A percentile compares a stretch with the other conserved stretches of the same genome.
These are phyloP conservation scores for Microplitis mediator DNA, from an alignment of 1,140 invertebrate species.

Conservation along the genomic window DNA sequence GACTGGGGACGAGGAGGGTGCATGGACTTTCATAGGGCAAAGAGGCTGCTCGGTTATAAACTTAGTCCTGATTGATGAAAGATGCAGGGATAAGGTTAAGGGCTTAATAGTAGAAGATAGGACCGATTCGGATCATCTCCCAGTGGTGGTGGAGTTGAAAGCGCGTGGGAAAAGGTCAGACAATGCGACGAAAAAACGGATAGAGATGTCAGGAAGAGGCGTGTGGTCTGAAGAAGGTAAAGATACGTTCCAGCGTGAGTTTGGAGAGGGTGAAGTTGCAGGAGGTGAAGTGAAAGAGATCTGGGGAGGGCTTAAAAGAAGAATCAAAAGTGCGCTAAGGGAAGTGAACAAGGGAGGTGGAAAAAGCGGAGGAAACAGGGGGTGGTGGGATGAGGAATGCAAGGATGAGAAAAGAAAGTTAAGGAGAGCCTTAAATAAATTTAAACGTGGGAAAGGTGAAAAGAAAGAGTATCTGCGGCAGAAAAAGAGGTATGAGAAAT, in stretches of 20 bases:
- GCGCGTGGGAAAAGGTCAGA: not conserved
- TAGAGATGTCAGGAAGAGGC: not conserved
- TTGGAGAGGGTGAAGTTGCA: not conserved
- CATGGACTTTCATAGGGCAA: not conserved
- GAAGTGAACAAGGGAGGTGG: not conserved
- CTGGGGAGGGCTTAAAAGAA: not conserved
- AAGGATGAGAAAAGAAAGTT: conserved; percentile 4
- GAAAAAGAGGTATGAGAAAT: no score
- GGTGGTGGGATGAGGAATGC: not conserved
- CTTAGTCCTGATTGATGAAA: not conserved
- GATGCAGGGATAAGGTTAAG: not conserved
- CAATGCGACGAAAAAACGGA: not conserved
- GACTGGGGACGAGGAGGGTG: not conserved
- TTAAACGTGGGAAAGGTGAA: no score
- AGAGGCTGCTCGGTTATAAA: not conserved
- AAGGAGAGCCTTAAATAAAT: not conserved
- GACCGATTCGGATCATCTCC: not conserved
- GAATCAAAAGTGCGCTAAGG: not conserved
- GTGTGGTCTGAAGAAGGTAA: not conserved
- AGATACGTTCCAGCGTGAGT: not conserved
- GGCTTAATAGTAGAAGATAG: not conserved
- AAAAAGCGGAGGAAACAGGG: not conserved
- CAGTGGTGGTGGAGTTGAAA: not conserved
- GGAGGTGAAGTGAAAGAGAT: not conserved
- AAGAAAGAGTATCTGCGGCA: no score